Percentiles rank a stretch among this genome's conserved stretches.
Conservation (phyloP, 2,888 invertebrate species). For the Drosophila basisetae region DNA sequence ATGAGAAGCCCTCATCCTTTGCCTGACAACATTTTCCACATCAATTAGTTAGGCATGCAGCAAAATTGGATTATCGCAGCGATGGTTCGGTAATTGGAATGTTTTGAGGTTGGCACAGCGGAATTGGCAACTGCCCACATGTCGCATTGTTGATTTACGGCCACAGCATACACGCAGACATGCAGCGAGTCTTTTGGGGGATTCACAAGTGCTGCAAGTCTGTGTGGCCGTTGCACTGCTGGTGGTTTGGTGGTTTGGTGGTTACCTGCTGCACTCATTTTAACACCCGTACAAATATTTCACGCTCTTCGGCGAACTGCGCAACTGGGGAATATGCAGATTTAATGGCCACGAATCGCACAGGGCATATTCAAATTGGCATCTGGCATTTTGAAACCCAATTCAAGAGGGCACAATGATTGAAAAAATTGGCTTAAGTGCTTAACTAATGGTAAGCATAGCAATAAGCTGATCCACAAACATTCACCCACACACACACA, state of each 20-base stretch:
- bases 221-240: constrained; percentile 24
- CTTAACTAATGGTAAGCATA: constrained; percentile 62
- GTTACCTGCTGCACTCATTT: constrained; percentile 12
- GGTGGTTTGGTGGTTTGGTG: constrained; percentile 4
- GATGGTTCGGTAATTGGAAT: constrained; percentile 58
- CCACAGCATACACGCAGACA: constrained; percentile 14
- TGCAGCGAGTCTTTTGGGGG: background rate
- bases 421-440: constrained; percentile 63
- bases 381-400: constrained; percentile 12
- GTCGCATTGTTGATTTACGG: constrained; percentile 68
- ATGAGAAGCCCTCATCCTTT: background rate
- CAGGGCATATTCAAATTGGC: constrained; percentile 43
- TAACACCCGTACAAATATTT: constrained; percentile 44
- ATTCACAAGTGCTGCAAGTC: constrained; percentile 23
- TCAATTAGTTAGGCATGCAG: constrained; percentile 47
- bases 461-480: constrained; percentile 50
- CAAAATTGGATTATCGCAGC: constrained; percentile 46
- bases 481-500: constrained; percentile 8
- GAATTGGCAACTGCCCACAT: constrained; percentile 51
- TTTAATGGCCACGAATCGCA: constrained; percentile 22
- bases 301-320: constrained; percentile 17
- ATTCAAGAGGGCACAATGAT: constrained; percentile 29
- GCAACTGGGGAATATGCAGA: constrained; percentile 33
- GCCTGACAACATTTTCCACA: constrained; percentile 8
- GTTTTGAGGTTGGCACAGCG: constrained; percentile 52